Percentiles rank a stretch among this genome's conserved stretches.
Conservation (phyloP, 2,113 vertebrate genomes). For the Electrona antarctica region DNA sequence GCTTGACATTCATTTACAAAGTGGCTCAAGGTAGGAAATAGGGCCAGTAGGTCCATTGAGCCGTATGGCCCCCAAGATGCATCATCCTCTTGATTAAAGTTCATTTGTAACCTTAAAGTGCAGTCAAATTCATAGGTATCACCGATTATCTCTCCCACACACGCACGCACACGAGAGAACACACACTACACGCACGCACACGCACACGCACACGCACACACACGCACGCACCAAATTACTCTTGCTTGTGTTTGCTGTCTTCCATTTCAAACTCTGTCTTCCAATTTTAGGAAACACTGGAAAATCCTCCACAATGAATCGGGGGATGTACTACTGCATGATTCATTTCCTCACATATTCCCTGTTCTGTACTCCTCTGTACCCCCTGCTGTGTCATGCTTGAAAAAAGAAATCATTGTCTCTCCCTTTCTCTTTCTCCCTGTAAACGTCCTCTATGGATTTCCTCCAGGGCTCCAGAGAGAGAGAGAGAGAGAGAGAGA, state of each 20-base stretch:
- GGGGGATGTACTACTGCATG: not conserved
- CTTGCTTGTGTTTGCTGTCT: no score
- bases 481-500: not conserved
- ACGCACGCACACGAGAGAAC: not conserved
- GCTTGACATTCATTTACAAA: no score
- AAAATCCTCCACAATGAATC: not conserved
- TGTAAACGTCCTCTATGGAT: not conserved
- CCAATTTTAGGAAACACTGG: not conserved
- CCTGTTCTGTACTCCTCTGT: slow-evolving; percentile 2
- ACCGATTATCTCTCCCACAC: slow-evolving; percentile 27
- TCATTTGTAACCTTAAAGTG: slow-evolving; percentile 28
- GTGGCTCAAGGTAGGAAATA: no score
- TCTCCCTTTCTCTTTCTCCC: slow-evolving; percentile 10
- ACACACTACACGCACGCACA: not conserved
- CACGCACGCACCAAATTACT: not conserved
- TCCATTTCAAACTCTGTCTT: no score
- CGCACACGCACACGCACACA: slow-evolving; percentile 7
- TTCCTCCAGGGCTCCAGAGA: not conserved
- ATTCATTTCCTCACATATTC: not conserved
- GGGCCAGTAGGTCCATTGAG: no score
- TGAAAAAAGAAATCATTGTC: not conserved
- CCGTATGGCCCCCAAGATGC: no score
- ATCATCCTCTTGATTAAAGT: no score
- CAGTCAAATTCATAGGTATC: slow-evolving; percentile 51
- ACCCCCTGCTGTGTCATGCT: slow-evolving; percentile 11